These are phyloP conservation scores for Parnassius orleans DNA, from an alignment of 2,888 invertebrate species.

Conservation along the genomic window DNA sequence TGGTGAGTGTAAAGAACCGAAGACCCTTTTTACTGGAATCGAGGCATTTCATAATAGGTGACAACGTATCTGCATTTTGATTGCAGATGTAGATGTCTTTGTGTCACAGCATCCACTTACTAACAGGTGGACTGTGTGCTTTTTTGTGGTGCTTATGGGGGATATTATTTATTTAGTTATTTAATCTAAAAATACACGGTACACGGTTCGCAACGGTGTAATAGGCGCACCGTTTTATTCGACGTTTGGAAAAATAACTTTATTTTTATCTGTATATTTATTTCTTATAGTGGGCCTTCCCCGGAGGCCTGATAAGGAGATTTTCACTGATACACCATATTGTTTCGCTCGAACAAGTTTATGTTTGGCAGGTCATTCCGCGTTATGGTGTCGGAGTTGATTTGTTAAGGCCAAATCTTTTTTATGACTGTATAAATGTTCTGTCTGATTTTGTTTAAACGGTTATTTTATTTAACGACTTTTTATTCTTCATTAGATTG, in stretches of 20 bases:
- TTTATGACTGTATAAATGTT: slow-evolving; percentile 20
- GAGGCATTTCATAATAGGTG: no score
- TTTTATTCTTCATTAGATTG: no score
- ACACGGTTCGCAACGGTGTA: slow-evolving; percentile 46
- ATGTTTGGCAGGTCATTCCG: slow-evolving; percentile 50
- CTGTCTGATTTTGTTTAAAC: slow-evolving; percentile 1
- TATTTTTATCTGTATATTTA: slow-evolving; percentile 74
- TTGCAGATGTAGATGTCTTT: no score
- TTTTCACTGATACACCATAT: slow-evolving; percentile 52
- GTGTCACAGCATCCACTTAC: no score
- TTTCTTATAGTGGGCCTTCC: slow-evolving; percentile 54
- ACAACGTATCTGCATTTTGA: no score
- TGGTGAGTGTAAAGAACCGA: no score
- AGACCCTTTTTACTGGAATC: no score
- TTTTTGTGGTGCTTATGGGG: no score
- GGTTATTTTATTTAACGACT: not conserved
- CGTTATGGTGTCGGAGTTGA: slow-evolving; percentile 35
- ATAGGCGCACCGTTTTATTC: slow-evolving; percentile 47
- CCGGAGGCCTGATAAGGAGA: slow-evolving; percentile 59
- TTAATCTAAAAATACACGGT: no score
- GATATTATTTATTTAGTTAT: no score
- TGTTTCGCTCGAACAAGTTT: slow-evolving; percentile 45
- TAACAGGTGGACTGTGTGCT: no score
- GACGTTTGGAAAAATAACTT: slow-evolving; percentile 71
- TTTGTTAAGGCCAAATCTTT: slow-evolving; percentile 17